Evolutionary conservation across 2,888 invertebrate species (phyloP), one percentile per base, ranked within the genome.

Genomic region (Chymomyza amoena): DNA sequence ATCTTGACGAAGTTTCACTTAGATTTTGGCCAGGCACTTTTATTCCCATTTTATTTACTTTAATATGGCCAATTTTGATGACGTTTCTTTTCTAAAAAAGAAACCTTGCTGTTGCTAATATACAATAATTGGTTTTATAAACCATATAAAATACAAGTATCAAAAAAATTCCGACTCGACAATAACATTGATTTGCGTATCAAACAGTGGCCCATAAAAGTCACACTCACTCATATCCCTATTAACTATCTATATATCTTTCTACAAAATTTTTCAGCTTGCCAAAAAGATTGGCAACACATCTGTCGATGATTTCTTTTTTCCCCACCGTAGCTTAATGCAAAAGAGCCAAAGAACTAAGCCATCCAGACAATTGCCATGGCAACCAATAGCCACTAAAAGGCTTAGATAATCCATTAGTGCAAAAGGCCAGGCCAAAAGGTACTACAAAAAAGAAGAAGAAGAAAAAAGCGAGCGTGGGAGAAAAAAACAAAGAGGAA

Each of bases 371-470:
- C 71, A 64, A 68, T 79, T 68, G 61, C 78, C 78, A 70, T 67
- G 80, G 76, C 83, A 78, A 77, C 80, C 72, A 82, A 83, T 82
- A 77, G 82, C 82, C 72, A 80, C 87, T 87, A 82, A 88, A 88
- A 78, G 87, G 87, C 87, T 88, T 86, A 87, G 85, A 88, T 88
- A 86, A 86, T 86, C 86, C 86, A 86, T 86, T 86, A 88, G 88
- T 80, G 81, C 70, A 70, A 72, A 82, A 74, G 79, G 75, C 75
- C 73, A 70, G 69, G 73, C 73, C 72, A 75, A 82, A 77, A 85
- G 81, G 77, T 77, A 75, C 69, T 72, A 66, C 75, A 70, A 4
- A 50, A 28, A 56, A 68, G 4, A 25, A 25, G 25, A 25, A 25
- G 25, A 25, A 25, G 63, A 69, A 52, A 18, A 32, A 20, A 63